Evolutionary conservation across 2,888 invertebrate genomes (phyloP), one percentile per base, ranked within the genome.

Genomic region (Mycalesis mineus): DNA sequence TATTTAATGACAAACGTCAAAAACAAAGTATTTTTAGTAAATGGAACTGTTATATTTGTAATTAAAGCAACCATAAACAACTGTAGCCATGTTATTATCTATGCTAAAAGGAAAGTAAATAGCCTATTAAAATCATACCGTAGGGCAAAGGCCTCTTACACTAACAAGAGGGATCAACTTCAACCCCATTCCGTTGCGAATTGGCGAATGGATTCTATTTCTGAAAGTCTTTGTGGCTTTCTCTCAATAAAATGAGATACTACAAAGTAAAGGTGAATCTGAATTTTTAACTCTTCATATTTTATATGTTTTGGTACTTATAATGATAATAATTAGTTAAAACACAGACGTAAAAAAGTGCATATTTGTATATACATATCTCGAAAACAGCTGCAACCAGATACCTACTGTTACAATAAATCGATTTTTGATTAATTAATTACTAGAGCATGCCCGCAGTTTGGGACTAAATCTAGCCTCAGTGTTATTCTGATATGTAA

Each of bases 91-190:
- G 58, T 55, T 40, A 55, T 52, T 48, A 49, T 55, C 57, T 51
- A 51, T 57, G 39, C 47, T 55, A 50, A 61, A 54, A 58, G 55
- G 55, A 57, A 62, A 53, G 50, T 62, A 62, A 22, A 60, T 55
- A 52, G 62, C 52, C 62, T 57, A 62, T 62, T 62, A 62, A 57
- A 62, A 57, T 60, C 55, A 45, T 55, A 55, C 60, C 57, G 57
- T 52, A 55, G 60, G 57, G 62, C 60, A 62, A 53, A 56, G 36
- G 50, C 60, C 60, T 55, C 57, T 57, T 49, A 45, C 45, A 49
- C 60, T 62, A 62, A 62, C 62, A 54, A 62, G 62, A 57, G 60
- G 57, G 57, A 60, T 62, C 57, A 57, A 60, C 55, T 51, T 55
- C 51, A 58, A 47, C 57, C 53, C 33, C 60, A 48, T 52, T 41